Evolutionary conservation across 2,797 vertebrate species (phyloP).

Genomic region (Scyliorhinus canicula): DNA sequence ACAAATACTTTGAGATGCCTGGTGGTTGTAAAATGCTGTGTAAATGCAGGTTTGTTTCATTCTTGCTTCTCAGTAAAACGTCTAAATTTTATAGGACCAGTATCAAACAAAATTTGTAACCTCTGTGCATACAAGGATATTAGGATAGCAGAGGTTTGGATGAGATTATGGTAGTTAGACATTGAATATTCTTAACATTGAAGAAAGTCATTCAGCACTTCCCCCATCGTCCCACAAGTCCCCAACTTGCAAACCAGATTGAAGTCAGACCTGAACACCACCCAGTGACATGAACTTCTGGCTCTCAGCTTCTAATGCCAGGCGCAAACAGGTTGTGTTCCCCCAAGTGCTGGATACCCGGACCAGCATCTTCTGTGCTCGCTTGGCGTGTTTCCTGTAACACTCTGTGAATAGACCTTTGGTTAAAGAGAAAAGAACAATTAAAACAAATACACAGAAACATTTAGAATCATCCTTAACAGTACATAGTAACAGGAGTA

Average conservation of each 20-base stretch:
- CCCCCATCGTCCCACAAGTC: neutral
- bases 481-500: neutral
- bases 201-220: neutral
- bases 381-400: constrained; percentile 67
- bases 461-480: neutral
- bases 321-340: constrained; percentile 73
- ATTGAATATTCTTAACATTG: neutral
- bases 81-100: too few relatives aligned
- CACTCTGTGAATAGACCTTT: constrained; percentile 85
- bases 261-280: constrained; percentile 64
- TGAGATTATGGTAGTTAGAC: neutral
- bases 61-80: too few relatives aligned
- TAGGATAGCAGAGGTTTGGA: neutral
- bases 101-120: too few relatives aligned
- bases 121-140: neutral
- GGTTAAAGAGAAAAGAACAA: neutral
- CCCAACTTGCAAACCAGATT: neutral
- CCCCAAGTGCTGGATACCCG: constrained; percentile 81
- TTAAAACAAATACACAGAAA: neutral
- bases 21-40: too few relatives aligned
- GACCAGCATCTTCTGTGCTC: constrained; percentile 76
- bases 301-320: constrained; percentile 80
- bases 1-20: too few relatives aligned
- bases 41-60: too few relatives aligned
- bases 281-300: constrained; percentile 85